Base-by-base conservation (phyloP, 1,140 invertebrate genomes). In the Cheumatopsyche charites region DNA sequence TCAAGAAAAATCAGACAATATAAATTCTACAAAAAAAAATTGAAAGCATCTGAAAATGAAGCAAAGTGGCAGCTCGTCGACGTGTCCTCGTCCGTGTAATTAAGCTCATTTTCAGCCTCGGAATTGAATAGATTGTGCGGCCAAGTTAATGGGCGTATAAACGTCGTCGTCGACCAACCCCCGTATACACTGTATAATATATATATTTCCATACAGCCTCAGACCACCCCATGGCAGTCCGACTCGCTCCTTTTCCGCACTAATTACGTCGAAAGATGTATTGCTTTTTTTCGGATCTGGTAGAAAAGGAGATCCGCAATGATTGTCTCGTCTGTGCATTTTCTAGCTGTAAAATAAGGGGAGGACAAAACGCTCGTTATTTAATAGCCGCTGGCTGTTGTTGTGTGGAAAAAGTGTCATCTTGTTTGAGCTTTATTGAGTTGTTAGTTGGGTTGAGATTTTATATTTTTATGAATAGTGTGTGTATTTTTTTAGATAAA, bases 361-460 rank as follows among this genome's bases (percentile, higher is more conserved):
- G 42, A 43, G 63, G 63, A 66, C 63, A 66, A 66, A 66, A 47
- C 43, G 63, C 63, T 66, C 63, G 43, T 66, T 66, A 66, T 68
- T 52, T 68, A 13, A 68, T 68, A 68, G 49, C 49, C 49, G 47
- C 23, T 1, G 25, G 45, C 49, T 68, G 29, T 15, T 52, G 29
- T 12, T 15, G 26, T 15, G 19, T 55, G 9, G 9, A 36, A 36
- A 36, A 36, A 4, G 9, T 36, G 29, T 36, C 29, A 36, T 36
- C 29, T 36, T 36, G 29, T 36, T n/a, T n/a, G 29, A 4, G 9
- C 9, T 36, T 36, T 36, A 36, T 36, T 36, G 29, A 36, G 29
- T 36, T 36, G 29, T 36, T 3, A 9, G 9, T 36, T 36, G 29
- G 3, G 29, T 36, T 36, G 29, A 36, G 29, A 36, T 36, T 36